Evolutionary conservation across 2,888 invertebrate genomes (phyloP), one percentile per base, ranked within the genome.

Genomic region (Brachyptera risi): DNA sequence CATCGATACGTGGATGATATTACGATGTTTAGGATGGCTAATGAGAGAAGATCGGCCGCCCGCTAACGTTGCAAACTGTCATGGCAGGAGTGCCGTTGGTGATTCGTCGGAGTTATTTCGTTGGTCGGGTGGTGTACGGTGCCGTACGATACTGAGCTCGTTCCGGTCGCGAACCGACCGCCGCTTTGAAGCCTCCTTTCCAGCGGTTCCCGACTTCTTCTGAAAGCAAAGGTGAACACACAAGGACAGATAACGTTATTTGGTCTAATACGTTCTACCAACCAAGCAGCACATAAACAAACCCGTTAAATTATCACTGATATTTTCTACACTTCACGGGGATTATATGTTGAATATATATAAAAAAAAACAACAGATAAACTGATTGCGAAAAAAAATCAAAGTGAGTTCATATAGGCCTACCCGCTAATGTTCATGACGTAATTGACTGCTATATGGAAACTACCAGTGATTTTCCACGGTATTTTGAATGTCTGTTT

Each of bases 91-190:
- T 64, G 72, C 64, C 17, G 68, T 65, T 69, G 71, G 71, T 54
- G 69, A 66, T 64, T 70, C 69, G 49, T 64, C 79, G n/a, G n/a
- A n/a, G n/a, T n/a, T 79, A 80, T 76, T 81, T 81, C 71, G 78
- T 72, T 67, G 81, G 80, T 67, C 81, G 79, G 69, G 80, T 72
- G 69, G 80, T 72, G 73, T 83, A 82, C 64, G 82, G 82, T 67
- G 80, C 79, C 67, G 79, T 76, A 71, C 82, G 80, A 75, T 80
- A 82, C 71, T 81, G 81, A 73, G 79, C 75, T 67, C 79, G 77
- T 21, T 65, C 65, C 56, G 63, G 42, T 35, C 59, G 56, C 71
- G 77, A 75, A 71, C 77, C 76, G 68, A 78, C 75, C 66, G 77
- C 75, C 61, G 78, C 74, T 76, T 80, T 80, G 77, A 80, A 79